phyloP scores from a whole-genome alignment of 2,113 vertebrate species.

The Campylorhamphus procurvoides region DNA sequence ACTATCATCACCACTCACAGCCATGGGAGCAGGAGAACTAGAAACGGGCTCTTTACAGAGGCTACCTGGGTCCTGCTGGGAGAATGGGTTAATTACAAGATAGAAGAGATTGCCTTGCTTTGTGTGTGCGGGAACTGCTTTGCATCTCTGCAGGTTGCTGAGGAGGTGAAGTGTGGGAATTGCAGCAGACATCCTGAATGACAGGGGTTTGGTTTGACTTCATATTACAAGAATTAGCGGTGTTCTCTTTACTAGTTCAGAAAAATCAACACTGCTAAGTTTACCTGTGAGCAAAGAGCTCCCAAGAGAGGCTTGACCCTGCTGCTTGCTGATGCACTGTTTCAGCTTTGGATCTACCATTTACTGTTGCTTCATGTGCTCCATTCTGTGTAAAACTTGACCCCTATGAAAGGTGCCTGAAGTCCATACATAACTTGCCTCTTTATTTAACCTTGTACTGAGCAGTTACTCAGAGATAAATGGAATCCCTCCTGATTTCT shows the following conservation, averaged over 20 bases:
- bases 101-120: not conserved
- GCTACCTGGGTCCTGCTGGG: not conserved
- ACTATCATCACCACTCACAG: not conserved
- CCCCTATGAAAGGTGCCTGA: not conserved
- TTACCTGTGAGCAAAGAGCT: not conserved
- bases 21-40: not conserved
- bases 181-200: not conserved
- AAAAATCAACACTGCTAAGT: not conserved
- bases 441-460: slow-evolving; percentile 29
- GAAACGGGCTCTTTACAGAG: not conserved
- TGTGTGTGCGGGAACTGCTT: not conserved
- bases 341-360: not conserved
- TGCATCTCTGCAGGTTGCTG: not conserved
- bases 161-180: not conserved
- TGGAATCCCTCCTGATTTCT: not conserved
- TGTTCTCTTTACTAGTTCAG: not conserved
- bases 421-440: not conserved
- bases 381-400: not conserved
- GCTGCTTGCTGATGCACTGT: not conserved
- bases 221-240: not conserved
- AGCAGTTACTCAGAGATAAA: not conserved
- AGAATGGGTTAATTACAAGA: not conserved
- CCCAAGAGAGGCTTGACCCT: not conserved
- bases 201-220: not conserved
- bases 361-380: not conserved